Base-by-base conservation (phyloP, 2,888 invertebrate genomes). In the Cerastis rubricosa region DNA sequence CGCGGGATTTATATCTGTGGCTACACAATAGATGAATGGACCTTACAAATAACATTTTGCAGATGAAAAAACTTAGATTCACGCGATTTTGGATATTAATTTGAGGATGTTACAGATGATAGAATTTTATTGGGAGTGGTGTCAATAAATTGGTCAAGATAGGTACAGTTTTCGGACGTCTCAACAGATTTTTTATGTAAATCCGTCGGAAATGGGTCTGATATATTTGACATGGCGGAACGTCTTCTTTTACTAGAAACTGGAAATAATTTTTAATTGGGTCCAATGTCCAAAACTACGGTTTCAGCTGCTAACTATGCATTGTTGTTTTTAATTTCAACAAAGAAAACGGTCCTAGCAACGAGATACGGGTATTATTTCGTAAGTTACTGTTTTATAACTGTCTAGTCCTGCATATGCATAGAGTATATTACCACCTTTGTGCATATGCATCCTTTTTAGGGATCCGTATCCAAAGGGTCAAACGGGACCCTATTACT, bases 211-310 rank as follows among this genome's bases (percentile, higher is more conserved):
- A 81, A 78, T 76, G 72, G 74, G 85, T 72, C 76, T 84, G 78
- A 86, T 86, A 80, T 84, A 86, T 86, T 86, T 86, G 85, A 85
- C 82, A 64, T 45, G 64, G 71, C 70, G 74, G 80, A 79, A 86
- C 78, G 35, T 85, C 78, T 86, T 71, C 68, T 86, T 84, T 72
- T 63, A 66, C 59, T 77, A 84, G 17, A 59, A 80, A 47, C 25
- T 79, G 64, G 76, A 71, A 82, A 45, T 73, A n/a, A 73, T 47
- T 69, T 71, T 54, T 54, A 75, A 71, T 76, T 70, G 45, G 49
- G 22, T 64, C 29, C 40, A 74, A n/a, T 63, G 57, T 59, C 11
- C n/a, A 43, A 68, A 83, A 69, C 63, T 47, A 64, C 22, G 1
- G 9, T 11, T 61, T 66, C 79, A 78, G 83, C 83, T 82, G 82